phyloP scores from a whole-genome alignment of 2,113 vertebrate species.

The Campylorhamphus procurvoides region DNA sequence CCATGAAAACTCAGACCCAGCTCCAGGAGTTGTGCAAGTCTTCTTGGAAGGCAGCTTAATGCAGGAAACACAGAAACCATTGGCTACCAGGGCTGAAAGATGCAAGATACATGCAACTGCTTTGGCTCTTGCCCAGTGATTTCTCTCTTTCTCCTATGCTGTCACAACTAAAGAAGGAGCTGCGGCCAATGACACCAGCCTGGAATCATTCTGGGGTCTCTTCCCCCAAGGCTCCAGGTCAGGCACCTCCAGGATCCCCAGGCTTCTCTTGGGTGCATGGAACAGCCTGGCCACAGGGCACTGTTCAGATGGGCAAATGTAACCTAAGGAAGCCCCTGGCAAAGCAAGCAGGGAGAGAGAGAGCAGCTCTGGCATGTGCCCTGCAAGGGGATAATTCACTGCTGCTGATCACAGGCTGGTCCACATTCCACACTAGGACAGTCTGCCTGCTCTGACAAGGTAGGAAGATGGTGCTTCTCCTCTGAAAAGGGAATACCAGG shows the following conservation, averaged over 20 bases:
- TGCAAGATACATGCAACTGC: accelerated
- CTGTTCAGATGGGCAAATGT: background rate
- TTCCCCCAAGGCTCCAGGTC: background rate
- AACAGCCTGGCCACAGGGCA: background rate
- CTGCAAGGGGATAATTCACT: background rate
- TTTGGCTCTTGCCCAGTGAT: background rate
- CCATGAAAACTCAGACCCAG: background rate
- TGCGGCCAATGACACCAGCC: background rate
- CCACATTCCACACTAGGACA: background rate
- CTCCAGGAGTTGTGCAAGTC: background rate
- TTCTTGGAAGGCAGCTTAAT: background rate
- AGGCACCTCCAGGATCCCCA: background rate
- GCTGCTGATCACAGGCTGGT: background rate
- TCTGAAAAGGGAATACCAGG: background rate
- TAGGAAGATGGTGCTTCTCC: background rate
- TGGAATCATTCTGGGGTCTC: background rate
- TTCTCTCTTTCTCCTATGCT: background rate
- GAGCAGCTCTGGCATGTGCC: background rate
- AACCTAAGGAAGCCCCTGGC: background rate
- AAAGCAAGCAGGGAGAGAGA: background rate
- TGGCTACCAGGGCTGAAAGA: background rate
- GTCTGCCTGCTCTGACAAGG: background rate
- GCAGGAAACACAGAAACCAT: background rate
- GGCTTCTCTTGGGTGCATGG: background rate
- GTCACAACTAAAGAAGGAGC: background rate